A percentile compares a stretch with the other conserved stretches of the same genome.
Evolutionary conservation across 2,797 vertebrate genomes (phyloP).

Genomic region (Bradypus variegatus): DNA sequence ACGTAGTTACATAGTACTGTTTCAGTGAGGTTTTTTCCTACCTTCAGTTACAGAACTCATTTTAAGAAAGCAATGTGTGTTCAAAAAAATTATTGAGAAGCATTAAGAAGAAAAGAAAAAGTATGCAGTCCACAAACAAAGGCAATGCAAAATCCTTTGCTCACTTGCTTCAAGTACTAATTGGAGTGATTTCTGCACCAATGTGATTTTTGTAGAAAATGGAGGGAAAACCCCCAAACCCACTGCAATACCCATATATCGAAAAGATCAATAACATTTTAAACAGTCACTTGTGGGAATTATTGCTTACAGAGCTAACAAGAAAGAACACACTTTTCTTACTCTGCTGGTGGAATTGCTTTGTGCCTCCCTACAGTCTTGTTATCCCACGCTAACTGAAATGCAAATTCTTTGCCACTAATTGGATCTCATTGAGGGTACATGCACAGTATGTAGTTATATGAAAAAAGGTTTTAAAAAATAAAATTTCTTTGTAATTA

Average conservation of each 20-base stretch:
- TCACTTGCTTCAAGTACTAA: conserved; percentile 46
- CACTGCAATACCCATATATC: conserved; percentile 61
- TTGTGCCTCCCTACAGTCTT: conserved; percentile 76
- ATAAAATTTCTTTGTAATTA: conserved; percentile 70
- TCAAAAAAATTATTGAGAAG: conserved; percentile 10
- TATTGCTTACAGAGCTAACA: conserved; percentile 69
- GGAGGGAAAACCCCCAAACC: conserved; percentile 7
- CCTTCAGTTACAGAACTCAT: neutral
- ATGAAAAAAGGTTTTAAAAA: conserved; percentile 73
- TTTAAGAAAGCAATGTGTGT: conserved; percentile 38
- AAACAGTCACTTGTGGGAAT: conserved; percentile 74
- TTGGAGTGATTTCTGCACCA: conserved; percentile 60
- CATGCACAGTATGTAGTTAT: conserved; percentile 71
- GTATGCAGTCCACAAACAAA: neutral
- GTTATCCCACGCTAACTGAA: conserved; percentile 78
- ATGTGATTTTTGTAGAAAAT: conserved; percentile 61
- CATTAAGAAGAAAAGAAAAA: conserved; percentile 16
- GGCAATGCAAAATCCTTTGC: conserved; percentile 33
- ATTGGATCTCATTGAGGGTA: conserved; percentile 77
- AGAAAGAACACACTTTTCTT: conserved; percentile 71
- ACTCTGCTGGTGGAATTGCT: conserved; percentile 70
- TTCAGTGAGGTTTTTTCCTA: conserved; percentile 4
- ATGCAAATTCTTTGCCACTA: conserved; percentile 78
- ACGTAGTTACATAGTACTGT: conserved; percentile 9
- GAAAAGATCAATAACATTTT: conserved; percentile 75